Percentiles rank a stretch among this genome's conserved stretches.
Conservation (phyloP, 2,888 invertebrate genomes). For the Xestia ashworthii region DNA sequence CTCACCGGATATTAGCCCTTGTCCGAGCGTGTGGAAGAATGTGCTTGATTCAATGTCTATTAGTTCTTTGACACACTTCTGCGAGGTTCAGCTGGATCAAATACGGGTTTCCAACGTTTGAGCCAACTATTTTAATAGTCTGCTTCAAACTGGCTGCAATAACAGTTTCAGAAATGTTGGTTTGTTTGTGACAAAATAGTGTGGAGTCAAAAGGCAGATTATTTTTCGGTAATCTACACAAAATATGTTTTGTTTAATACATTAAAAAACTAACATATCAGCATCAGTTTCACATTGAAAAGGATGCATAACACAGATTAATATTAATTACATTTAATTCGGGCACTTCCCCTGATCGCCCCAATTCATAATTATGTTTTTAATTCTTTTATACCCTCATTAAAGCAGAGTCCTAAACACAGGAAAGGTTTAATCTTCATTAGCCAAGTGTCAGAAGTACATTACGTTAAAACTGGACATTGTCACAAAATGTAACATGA, state of each 20-base stretch:
- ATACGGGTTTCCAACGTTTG: slow-evolving; percentile 50
- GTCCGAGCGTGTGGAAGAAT: slow-evolving; percentile 84
- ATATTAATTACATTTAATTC: slow-evolving; percentile 62
- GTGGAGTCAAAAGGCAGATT: neutral
- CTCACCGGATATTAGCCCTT: slow-evolving; percentile 86
- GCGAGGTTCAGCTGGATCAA: slow-evolving; percentile 46
- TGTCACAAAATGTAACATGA: slow-evolving; percentile 52
- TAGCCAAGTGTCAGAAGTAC: slow-evolving; percentile 50
- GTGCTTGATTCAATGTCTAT: slow-evolving; percentile 72
- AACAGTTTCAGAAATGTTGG: neutral
- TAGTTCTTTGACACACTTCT: slow-evolving; percentile 68
- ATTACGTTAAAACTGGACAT: slow-evolving; percentile 33
- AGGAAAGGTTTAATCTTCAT: slow-evolving; percentile 58
- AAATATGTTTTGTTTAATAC: neutral
- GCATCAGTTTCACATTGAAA: slow-evolving; percentile 43
- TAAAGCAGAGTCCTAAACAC: slow-evolving; percentile 55
- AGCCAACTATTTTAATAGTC: slow-evolving; percentile 34
- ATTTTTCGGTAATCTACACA: neutral
- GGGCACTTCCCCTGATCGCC: slow-evolving; percentile 56
- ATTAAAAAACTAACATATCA: slow-evolving; percentile 29
- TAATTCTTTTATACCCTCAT: slow-evolving; percentile 63
- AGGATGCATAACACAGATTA: slow-evolving; percentile 45
- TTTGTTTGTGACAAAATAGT: neutral
- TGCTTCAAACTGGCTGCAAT: neutral
- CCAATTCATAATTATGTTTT: slow-evolving; percentile 54